Conservation (phyloP, 1,140 invertebrate species). For the Helicoverpa zea region DNA sequence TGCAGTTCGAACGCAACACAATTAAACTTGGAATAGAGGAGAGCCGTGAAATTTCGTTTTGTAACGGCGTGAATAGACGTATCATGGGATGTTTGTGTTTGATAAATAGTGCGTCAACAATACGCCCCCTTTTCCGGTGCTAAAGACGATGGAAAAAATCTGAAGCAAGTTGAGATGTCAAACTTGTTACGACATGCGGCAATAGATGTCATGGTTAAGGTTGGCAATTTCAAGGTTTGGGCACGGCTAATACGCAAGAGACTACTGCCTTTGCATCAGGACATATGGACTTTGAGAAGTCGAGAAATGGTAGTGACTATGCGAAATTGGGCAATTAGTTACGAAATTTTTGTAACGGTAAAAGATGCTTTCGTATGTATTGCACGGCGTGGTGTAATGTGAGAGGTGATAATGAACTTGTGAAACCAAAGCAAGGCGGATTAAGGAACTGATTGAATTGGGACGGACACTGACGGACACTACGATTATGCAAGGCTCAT, state of each 20-base stretch:
- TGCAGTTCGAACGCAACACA: conserved; percentile 65
- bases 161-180: conserved; percentile 21
- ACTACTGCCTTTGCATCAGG: conserved; percentile 13
- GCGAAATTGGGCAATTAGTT: background rate
- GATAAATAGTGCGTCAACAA: conserved; percentile 80
- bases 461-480: conserved; percentile 49
- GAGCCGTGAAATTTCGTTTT: conserved; percentile 77
- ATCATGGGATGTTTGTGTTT: conserved; percentile 82
- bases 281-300: background rate
- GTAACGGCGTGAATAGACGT: conserved; percentile 73
- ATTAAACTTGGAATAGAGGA: conserved; percentile 70
- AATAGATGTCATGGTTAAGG: conserved; percentile 54
- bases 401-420: conserved; percentile 41
- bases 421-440: conserved; percentile 51
- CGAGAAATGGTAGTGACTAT: conserved; percentile 26
- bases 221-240: conserved; percentile 54
- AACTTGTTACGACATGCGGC: conserved; percentile 50
- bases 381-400: conserved; percentile 40
- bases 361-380: conserved; percentile 4
- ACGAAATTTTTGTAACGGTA: background rate
- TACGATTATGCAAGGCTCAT: conserved; percentile 49
- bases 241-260: conserved; percentile 5
- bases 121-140: conserved; percentile 73
- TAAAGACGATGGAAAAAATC: conserved; percentile 25
- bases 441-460: conserved; percentile 51